These are phyloP conservation scores for Camponotus pennsylvanicus DNA, from an alignment of 1,140 invertebrate species.

Conservation along the genomic window DNA sequence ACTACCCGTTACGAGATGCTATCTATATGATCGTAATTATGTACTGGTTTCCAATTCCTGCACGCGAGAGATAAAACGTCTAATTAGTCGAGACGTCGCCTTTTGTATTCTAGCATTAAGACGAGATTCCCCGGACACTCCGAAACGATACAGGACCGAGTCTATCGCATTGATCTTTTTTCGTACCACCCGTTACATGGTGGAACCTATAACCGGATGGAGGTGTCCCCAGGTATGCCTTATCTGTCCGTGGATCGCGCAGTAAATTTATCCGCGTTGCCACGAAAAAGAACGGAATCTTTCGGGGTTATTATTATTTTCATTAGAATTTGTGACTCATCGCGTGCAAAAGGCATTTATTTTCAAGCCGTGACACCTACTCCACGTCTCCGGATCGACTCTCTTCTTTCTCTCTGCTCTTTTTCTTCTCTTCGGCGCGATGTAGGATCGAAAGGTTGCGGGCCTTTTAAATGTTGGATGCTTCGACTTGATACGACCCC, in stretches of 20 bases:
- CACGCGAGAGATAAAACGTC: background rate
- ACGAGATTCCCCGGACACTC: background rate
- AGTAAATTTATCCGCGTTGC: conserved; percentile 83
- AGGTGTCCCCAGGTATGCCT: conserved; percentile 84
- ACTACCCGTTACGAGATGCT: background rate
- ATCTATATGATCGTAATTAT: background rate
- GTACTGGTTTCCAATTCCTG: too few relatives aligned
- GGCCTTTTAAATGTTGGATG: conserved; percentile 15
- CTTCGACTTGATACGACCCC: background rate
- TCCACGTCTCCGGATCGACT: conserved; percentile 35
- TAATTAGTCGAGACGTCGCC: background rate
- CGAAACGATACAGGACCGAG: conserved; percentile 22
- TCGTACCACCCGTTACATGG: conserved; percentile 75
- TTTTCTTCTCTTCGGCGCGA: background rate
- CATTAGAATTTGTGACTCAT: conserved; percentile 85
- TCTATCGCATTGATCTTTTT: conserved; percentile 50
- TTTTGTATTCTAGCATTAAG: conserved; percentile 11
- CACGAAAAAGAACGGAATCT: conserved; percentile 72
- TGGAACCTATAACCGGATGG: conserved; percentile 79
- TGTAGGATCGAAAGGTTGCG: background rate
- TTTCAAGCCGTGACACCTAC: conserved; percentile 64
- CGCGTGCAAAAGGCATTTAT: conserved; percentile 71
- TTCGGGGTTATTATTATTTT: conserved; percentile 80
- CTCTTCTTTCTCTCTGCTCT: background rate
- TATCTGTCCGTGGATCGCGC: conserved; percentile 81